Base-by-base conservation (phyloP, 2,113 vertebrate species). In the Chaetodon trifascialis region DNA sequence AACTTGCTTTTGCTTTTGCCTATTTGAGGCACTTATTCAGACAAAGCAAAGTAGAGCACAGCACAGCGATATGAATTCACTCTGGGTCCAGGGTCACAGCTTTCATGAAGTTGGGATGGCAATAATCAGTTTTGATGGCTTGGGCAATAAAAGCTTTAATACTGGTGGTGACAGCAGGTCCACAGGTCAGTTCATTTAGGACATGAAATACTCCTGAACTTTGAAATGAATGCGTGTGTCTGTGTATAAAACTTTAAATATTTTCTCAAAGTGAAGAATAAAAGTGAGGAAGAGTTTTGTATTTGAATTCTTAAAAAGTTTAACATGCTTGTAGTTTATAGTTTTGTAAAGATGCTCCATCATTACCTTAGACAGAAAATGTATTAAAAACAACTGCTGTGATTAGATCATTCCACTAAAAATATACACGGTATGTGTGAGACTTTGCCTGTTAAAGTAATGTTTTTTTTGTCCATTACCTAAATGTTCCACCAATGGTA, bases 121-220 rank as follows among this genome's bases (percentile, higher is more conserved):
- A 68, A 68, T 68, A 34, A 68, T 36, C 17, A 38, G 17, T 36
- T 51, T 67, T 67, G 65, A 67, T 34, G 46, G 47, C 17, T 19
- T 12, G 30, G 46, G 46, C 46, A 52, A 68, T 52, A 68, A 68
- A 68, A 38, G 66, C 66, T 30, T 51, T 19, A 51, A 49, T 51
- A 67, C 46, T 21, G 25, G 65, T 34, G 65, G 46, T 51, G 65
- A 51, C 46, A 67, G 65, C 65, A 34, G 65, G 65, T 51, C 65
- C 65, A 67, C 46, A 67, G 65, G 46, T 30, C 65, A 67, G 46
- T 30, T 51, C 34, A 51, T 67, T 67, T 67, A 49, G 30, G 9
- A 59, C 0, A 6, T 34, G 56, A 34, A 16, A 25, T 59, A 34
- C 25, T 67, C 25, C 15, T 46, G 44, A 44, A 66, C 44, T 15